Percentiles rank a stretch among this genome's conserved stretches.
phyloP scores from a whole-genome alignment of 1,140 invertebrate species.

The Drosophila insularis region DNA sequence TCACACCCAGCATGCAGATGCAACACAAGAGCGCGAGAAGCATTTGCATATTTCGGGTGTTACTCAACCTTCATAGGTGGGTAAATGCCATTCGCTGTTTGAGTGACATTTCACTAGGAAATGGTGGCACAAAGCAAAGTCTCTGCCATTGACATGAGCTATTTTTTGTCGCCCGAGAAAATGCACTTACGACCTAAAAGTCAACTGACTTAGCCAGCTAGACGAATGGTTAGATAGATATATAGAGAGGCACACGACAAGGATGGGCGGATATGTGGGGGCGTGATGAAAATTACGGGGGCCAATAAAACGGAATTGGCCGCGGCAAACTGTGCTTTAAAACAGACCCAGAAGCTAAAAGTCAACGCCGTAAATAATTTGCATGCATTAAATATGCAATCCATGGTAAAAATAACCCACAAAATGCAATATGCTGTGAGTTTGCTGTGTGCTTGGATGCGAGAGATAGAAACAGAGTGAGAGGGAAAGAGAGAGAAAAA shows the following conservation, averaged over 20 bases:
- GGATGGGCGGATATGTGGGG: constrained; percentile 9
- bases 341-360: constrained; percentile 41
- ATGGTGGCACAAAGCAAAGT: constrained; percentile 32
- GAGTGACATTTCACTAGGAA: constrained; percentile 61
- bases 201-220: constrained; percentile 40
- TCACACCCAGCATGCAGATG: constrained; percentile 44
- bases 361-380: constrained; percentile 70
- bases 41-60: constrained; percentile 72
- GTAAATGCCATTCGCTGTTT: constrained; percentile 59
- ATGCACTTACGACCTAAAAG: constrained; percentile 61
- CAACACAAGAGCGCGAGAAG: constrained; percentile 11
- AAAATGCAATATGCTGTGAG: constrained; percentile 61
- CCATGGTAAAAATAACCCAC: constrained; percentile 49
- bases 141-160: constrained; percentile 42
- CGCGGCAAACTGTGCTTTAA: constrained; percentile 44
- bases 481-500: no score
- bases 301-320: constrained; percentile 53
- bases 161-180: constrained; percentile 8
- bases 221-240: constrained; percentile 18
- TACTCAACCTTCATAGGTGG: constrained; percentile 14
- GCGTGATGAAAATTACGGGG: constrained; percentile 36
- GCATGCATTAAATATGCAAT: constrained; percentile 71
- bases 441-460: neutral
- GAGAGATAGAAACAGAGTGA: neutral
- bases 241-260: constrained; percentile 13